phyloP scores from a whole-genome alignment of 2,888 invertebrate species.

The Drosophila phalerata region DNA sequence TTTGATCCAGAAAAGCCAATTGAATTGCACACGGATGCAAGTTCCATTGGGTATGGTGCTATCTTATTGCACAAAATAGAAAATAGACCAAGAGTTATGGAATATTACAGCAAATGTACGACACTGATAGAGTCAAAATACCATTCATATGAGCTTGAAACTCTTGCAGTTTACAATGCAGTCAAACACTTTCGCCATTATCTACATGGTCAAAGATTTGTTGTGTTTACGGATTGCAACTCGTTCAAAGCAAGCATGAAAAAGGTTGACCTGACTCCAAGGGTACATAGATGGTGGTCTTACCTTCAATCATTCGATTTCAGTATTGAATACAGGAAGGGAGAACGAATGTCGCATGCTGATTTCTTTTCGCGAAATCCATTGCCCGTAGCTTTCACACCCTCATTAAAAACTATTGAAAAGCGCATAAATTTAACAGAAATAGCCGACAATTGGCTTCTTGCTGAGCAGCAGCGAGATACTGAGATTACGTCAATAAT shows the following conservation, averaged over 20 bases:
- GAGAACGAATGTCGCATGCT: too few relatives aligned
- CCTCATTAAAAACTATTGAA: too few relatives aligned
- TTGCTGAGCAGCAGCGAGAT: too few relatives aligned
- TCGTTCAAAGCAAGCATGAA: background rate
- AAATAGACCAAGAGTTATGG: background rate
- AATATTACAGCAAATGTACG: constrained; percentile 6
- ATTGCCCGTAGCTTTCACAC: too few relatives aligned
- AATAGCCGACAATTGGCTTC: too few relatives aligned
- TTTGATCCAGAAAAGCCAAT: constrained; percentile 11
- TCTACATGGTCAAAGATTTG: constrained; percentile 7
- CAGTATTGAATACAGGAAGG: too few relatives aligned
- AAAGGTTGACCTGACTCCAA: background rate
- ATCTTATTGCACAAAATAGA: constrained; percentile 4
- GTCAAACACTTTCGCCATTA: constrained; percentile 8
- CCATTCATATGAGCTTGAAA: constrained; percentile 11
- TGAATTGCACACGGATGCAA: background rate
- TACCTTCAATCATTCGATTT: too few relatives aligned
- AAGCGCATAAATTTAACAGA: too few relatives aligned
- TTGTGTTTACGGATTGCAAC: constrained; percentile 8
- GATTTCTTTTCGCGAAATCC: too few relatives aligned
- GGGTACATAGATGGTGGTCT: too few relatives aligned
- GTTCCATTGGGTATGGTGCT: constrained; percentile 3
- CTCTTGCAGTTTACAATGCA: constrained; percentile 5
- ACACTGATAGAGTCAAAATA: constrained; percentile 6
- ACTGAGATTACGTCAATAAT: too few relatives aligned